These are phyloP conservation scores for Pycnonotus jocosus DNA, from an alignment of 2,113 vertebrate species.

Conservation along the genomic window DNA sequence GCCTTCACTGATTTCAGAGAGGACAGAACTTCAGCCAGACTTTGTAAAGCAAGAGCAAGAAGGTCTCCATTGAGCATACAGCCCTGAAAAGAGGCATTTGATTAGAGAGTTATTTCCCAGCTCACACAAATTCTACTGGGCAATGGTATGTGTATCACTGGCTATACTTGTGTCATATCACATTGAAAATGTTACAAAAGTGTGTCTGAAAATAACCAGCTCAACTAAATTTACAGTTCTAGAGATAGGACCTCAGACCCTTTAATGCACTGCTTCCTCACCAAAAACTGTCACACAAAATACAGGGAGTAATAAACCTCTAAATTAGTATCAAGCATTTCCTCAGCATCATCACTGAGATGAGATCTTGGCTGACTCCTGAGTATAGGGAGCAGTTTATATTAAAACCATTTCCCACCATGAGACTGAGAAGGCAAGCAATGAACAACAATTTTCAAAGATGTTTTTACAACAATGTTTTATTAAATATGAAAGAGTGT, in stretches of 20 bases:
- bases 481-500: conserved; percentile 60
- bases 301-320: not conserved
- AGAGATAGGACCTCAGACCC: not conserved
- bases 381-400: not conserved
- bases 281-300: not conserved
- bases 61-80: not conserved
- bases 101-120: not conserved
- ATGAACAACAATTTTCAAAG: not conserved
- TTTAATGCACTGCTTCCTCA: not conserved
- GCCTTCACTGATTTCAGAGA: not conserved
- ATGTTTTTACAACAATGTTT: conserved; percentile 50
- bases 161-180: not conserved
- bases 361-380: not conserved
- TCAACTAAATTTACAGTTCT: not conserved
- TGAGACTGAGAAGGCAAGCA: not conserved
- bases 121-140: not conserved
- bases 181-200: not conserved
- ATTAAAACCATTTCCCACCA: not conserved
- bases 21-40: not conserved
- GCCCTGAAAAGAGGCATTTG: not conserved
- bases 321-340: not conserved
- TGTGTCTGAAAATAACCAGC: not conserved
- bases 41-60: not conserved
- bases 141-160: not conserved
- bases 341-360: not conserved